Evolutionary conservation across 2,888 invertebrate genomes (phyloP), one percentile per base, ranked within the genome.

Genomic region (Harmothoe impar): DNA sequence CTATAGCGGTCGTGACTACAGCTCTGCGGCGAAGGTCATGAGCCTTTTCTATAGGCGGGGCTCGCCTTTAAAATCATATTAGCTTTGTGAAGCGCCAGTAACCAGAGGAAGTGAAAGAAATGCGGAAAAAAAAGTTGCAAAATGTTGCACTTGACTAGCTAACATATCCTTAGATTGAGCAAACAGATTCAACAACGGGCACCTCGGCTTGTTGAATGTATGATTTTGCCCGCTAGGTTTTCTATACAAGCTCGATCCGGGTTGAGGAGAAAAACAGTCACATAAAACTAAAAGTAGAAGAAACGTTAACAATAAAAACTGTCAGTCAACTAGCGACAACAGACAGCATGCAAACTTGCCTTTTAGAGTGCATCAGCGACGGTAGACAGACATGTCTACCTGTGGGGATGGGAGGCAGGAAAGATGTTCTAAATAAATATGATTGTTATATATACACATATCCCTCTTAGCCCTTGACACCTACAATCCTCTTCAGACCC

Each of bases 81-180:
- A 20, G n/a, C 31, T 77, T 77, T n/a, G 17, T 25, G 7, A 29
- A 77, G 25, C 77, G 31, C 77, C 77, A 20, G 25, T n/a, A 25
- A 23, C n/a, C 25, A 23, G 20, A 62, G 20, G 62, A 29, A 0
- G 17, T 3, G 77, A 77, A 31, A 77, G 31, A 31, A 77, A 31
- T 31, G 77, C n/a, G 31, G 77, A 29, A 31, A 77, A 68, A 68
- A 77, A 77, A 15, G 31, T 31, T 31, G 77, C 20, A 62, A 25
- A 77, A 77, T 77, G 77, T 77, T 77, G 77, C 77, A 77, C 77
- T 77, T 77, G 77, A 77, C 77, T 77, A 43, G 43, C 43, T 43
- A 77, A 77, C 29, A 77, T 43, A 25, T 77, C 29, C 77, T 31
- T 5, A 77, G 31, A 20, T 25, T 25, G 77, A 62, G 31, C 77